Conservation (phyloP, 1,140 invertebrate species). For the Ips nitidus region DNA sequence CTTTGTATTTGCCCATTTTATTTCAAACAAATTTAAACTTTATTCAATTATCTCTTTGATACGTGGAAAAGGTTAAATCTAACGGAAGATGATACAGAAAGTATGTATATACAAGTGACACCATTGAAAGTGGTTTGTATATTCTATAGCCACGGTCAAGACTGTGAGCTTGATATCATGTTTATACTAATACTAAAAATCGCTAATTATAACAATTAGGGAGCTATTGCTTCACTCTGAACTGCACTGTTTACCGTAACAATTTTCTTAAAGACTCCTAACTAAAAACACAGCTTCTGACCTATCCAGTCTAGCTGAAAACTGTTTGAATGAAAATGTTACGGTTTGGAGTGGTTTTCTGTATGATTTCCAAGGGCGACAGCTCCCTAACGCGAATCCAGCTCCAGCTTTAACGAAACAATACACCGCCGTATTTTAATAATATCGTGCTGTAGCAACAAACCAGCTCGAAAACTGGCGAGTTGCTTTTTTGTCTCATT, state of each 20-base stretch:
- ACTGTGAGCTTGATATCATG: not conserved
- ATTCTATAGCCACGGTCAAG: not conserved
- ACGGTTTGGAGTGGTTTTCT: not conserved
- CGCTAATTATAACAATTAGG: conserved; percentile 2
- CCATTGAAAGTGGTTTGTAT: too few species aligned
- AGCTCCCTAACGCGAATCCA: not conserved
- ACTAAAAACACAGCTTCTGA: not conserved
- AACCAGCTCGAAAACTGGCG: not conserved
- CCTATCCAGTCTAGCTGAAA: not conserved
- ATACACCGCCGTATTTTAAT: not conserved
- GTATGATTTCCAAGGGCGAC: not conserved
- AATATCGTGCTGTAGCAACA: not conserved
- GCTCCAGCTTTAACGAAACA: not conserved
- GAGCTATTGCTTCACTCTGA: not conserved
- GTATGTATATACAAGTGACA: too few species aligned
- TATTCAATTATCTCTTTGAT: too few species aligned
- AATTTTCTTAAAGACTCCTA: not conserved
- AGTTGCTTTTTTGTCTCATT: not conserved
- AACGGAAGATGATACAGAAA: too few species aligned
- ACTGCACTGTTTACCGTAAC: not conserved
- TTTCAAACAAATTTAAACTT: too few species aligned
- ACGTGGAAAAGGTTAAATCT: too few species aligned
- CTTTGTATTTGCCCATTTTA: too few species aligned
- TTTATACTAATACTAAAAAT: conserved; percentile 5
- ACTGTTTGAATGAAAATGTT: too few species aligned